Evolutionary conservation across 2,888 invertebrate species (phyloP).

Genomic region (Argyresthia albistria): DNA sequence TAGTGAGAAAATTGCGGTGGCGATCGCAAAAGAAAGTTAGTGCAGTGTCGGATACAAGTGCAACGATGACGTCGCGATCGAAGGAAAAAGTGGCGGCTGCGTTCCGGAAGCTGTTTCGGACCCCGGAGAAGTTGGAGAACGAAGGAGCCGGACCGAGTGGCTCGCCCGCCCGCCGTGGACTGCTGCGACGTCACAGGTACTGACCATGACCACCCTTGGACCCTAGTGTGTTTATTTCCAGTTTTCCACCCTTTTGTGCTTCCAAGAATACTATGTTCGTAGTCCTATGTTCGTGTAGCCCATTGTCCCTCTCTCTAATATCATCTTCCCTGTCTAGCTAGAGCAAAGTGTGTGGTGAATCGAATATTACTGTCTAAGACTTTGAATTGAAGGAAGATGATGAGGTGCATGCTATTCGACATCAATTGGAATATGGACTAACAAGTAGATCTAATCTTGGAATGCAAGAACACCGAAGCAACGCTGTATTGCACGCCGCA

Average conservation of each 20-base stretch:
- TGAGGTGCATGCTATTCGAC: too few species aligned
- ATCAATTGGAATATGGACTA: too few species aligned
- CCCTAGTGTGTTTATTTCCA: not conserved
- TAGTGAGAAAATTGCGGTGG: not conserved
- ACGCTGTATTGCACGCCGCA: too few species aligned
- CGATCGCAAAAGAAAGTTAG: not conserved
- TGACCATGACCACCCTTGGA: not conserved
- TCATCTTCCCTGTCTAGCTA: too few species aligned
- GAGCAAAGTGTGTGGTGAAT: too few species aligned
- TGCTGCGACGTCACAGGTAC: constrained; percentile 62
- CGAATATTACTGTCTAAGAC: too few species aligned
- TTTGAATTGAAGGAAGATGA: too few species aligned
- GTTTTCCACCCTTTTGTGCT: not conserved
- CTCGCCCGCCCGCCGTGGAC: constrained; percentile 73
- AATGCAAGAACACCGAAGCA: too few species aligned
- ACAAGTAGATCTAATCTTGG: too few species aligned
- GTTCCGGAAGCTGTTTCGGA: constrained; percentile 83
- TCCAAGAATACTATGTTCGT: too few species aligned
- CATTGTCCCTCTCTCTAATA: too few species aligned
- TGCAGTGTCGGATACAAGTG: not conserved
- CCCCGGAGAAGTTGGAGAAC: constrained; percentile 79
- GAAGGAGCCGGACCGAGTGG: constrained; percentile 74
- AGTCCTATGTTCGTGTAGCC: too few species aligned
- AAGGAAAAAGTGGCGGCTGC: constrained; percentile 88
- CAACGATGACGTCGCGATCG: constrained; percentile 80